These are phyloP conservation scores for Dufourea novaeangliae DNA, from an alignment of 1,140 invertebrate species.

Conservation along the genomic window DNA sequence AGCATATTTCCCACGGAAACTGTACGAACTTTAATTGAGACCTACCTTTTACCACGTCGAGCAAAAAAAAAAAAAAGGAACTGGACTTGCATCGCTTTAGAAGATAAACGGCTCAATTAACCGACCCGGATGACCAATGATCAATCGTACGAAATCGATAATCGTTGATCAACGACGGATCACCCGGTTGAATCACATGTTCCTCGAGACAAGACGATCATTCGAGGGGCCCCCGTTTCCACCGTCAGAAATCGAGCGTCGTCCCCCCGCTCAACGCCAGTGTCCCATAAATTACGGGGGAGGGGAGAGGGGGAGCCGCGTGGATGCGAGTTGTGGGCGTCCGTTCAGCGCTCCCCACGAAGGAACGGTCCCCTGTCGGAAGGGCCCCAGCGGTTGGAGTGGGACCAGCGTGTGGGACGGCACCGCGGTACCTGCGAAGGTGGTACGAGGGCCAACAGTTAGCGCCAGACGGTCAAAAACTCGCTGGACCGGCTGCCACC, in stretches of 20 bases:
- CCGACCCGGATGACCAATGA: too few species aligned
- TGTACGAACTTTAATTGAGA: too few species aligned
- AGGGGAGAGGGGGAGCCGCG: too few species aligned
- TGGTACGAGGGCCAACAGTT: constrained; percentile 70
- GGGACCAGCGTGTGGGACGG: constrained; percentile 68
- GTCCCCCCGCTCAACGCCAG: constrained; percentile 7
- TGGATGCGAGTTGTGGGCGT: constrained; percentile 62
- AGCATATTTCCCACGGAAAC: too few species aligned
- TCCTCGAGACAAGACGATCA: too few species aligned
- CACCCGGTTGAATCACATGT: too few species aligned
- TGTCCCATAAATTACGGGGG: constrained; percentile 51
- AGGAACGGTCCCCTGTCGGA: constrained; percentile 51
- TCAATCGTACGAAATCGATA: too few species aligned
- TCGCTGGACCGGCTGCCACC: constrained; percentile 76
- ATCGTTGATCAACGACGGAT: too few species aligned
- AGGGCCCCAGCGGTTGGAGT: constrained; percentile 61
- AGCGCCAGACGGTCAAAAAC: constrained; percentile 79
- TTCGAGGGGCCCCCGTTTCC: not conserved
- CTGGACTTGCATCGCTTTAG: too few species aligned
- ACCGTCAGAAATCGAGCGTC: not conserved
- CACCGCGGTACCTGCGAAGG: constrained; percentile 58
- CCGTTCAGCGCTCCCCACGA: constrained; percentile 22
- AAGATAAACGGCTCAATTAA: too few species aligned
- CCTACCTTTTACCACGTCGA: too few species aligned
- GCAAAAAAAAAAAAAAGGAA: too few species aligned